Evolutionary conservation across 92 coral and sea anemone species (phyloP).

Genomic region (Pocillopora grandis): DNA sequence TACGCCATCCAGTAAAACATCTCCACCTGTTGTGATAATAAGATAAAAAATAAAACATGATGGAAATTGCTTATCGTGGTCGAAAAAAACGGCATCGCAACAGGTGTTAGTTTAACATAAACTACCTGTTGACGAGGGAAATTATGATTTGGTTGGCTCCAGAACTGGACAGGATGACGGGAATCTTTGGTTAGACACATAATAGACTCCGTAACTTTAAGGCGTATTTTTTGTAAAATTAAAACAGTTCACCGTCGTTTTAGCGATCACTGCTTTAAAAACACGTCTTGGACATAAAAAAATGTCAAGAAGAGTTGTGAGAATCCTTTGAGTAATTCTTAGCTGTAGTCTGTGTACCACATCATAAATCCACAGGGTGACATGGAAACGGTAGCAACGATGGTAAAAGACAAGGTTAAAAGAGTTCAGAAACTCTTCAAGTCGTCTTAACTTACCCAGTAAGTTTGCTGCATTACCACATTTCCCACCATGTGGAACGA

Average conservation of each 20-base stretch:
- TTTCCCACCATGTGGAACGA: constrained; percentile 87
- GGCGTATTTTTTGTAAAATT: no score
- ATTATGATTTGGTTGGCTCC: background rate
- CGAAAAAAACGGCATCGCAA: no score
- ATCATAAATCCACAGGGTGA: no score
- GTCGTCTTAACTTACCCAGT: constrained; percentile 44
- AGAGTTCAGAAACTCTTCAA: background rate
- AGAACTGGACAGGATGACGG: background rate
- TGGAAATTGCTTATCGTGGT: background rate
- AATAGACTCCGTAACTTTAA: no score
- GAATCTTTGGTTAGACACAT: no score
- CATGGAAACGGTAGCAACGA: no score
- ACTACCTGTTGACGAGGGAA: background rate
- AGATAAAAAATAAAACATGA: background rate
- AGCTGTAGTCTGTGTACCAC: no score
- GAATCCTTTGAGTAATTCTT: no score
- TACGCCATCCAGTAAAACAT: constrained; percentile 84
- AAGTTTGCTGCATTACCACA: constrained; percentile 85
- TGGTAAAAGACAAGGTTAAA: background rate
- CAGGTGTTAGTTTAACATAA: background rate
- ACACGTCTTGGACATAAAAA: no score
- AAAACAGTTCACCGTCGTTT: no score
- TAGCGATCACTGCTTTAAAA: no score
- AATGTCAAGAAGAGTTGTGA: no score
- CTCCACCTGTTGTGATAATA: constrained; percentile 75